phyloP scores from a whole-genome alignment of 2,113 vertebrate species.

The Montifringilla adamsi region DNA sequence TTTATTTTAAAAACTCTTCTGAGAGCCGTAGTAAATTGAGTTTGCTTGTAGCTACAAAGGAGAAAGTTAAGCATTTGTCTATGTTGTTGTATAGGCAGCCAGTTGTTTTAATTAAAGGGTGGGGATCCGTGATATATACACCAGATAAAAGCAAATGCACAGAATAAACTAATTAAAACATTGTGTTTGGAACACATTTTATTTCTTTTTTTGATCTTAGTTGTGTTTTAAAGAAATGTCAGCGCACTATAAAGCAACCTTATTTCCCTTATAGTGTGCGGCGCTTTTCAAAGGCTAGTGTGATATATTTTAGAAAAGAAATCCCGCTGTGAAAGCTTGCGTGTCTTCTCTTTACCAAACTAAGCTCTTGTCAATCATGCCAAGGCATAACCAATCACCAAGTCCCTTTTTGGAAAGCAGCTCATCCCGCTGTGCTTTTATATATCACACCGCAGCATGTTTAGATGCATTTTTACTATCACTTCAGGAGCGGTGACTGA shows the following conservation, averaged over 20 bases:
- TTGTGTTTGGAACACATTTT: slow-evolving; percentile 81
- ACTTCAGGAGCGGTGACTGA: slow-evolving; percentile 92
- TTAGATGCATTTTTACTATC: slow-evolving; percentile 95
- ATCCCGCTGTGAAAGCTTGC: slow-evolving; percentile 95
- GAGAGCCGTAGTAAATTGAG: slow-evolving; percentile 45
- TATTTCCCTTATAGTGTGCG: slow-evolving; percentile 82
- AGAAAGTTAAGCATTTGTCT: slow-evolving; percentile 59
- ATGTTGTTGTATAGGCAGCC: slow-evolving; percentile 31
- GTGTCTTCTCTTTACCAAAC: slow-evolving; percentile 97
- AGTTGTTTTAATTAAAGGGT: slow-evolving; percentile 76
- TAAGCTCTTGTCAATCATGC: slow-evolving; percentile 95
- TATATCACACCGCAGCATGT: slow-evolving; percentile 93
- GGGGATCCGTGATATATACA: slow-evolving; percentile 68
- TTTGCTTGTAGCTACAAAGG: slow-evolving; percentile 58
- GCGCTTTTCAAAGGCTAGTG: slow-evolving; percentile 95
- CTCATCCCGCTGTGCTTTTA: slow-evolving; percentile 99
- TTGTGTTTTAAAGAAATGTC: slow-evolving; percentile 82
- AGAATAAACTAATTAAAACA: slow-evolving; percentile 83
- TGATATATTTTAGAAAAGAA: slow-evolving; percentile 95
- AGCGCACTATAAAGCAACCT: slow-evolving; percentile 78
- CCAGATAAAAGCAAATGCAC: slow-evolving; percentile 75
- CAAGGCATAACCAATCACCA: slow-evolving; percentile 91
- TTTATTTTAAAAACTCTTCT: slow-evolving; percentile 47
- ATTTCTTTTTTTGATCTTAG: slow-evolving; percentile 79
- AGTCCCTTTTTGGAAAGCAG: slow-evolving; percentile 90